Evolutionary conservation across 2,113 vertebrate species (phyloP), one percentile per base, ranked within the genome.

Genomic region (Leuciscus idus): DNA sequence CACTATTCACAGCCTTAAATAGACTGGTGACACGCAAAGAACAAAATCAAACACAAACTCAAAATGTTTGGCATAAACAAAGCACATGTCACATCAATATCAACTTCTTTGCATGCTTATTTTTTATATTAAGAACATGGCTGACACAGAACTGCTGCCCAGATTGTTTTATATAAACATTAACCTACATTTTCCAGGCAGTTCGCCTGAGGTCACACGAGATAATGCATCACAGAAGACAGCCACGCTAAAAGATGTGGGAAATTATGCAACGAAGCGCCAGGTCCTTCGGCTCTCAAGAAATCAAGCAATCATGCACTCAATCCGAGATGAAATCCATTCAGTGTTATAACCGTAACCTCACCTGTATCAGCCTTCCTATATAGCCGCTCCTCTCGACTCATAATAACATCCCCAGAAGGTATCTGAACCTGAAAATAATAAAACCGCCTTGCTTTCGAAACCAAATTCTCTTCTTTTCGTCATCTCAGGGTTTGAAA

Each of bases 261-360:
- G 68, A 59, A 43, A 83, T 73, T 83, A 73, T 83, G 64, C 81
- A 83, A 72, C 10, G 50, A 39, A 83, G 28, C 50, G 19, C n/a
- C 46, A 5, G 64, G 17, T 55, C 46, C 62, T 70, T 70, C 19
- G 7, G 50, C 48, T 83, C 81, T 59, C 68, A 26, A 50, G 33
- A 84, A 73, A 84, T 84, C 81, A 70, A 83, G 66, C 64, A 55
- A 57, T 36, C 15, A 30, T 66, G 12, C 66, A 17, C 48, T 57
- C 46, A 28, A 57, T 72, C 81, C 21, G 30, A 55, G 57, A 72
- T 57, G 23, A 73, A 68, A 72, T 33, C 66, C 50, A 23, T 26
- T 43, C 66, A 43, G 81, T 3, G 57, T 55, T 28, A 84, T 10
- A 39, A 36, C 7, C 6, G 28, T 9, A 12, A 72, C 28, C 10